Percentiles rank a stretch among this genome's conserved stretches.
Evolutionary conservation across 1,140 invertebrate genomes (phyloP).

Genomic region (Colletes latitarsis): DNA sequence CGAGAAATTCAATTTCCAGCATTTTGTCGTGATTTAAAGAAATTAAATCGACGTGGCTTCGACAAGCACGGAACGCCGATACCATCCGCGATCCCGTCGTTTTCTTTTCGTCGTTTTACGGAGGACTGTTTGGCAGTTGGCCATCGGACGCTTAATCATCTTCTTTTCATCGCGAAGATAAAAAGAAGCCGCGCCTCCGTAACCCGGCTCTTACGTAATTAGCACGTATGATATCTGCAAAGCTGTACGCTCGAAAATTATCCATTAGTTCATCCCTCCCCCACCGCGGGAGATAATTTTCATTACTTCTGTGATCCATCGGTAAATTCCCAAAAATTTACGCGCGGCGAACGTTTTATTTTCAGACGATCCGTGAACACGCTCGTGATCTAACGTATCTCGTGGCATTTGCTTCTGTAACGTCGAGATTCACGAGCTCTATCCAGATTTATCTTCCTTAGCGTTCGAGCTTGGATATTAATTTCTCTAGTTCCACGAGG

Average conservation of each 20-base stretch:
- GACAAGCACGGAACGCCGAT: slow-evolving; percentile 36
- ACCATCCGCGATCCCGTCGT: slow-evolving; percentile 28
- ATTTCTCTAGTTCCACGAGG: too few relatives aligned
- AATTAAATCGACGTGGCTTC: slow-evolving; percentile 31
- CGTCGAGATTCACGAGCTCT: too few relatives aligned
- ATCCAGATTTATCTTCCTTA: too few relatives aligned
- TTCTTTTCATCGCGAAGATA: slow-evolving; percentile 43
- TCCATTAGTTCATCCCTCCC: background rate
- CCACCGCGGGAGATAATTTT: background rate
- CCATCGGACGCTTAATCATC: slow-evolving; percentile 47
- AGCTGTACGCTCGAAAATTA: background rate
- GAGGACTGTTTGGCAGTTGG: slow-evolving; percentile 37
- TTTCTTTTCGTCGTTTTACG: slow-evolving; percentile 33
- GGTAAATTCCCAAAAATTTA: too few relatives aligned
- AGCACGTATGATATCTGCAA: slow-evolving; percentile 24
- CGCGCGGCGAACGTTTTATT: too few relatives aligned
- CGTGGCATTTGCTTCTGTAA: too few relatives aligned
- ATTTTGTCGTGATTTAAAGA: slow-evolving; percentile 30
- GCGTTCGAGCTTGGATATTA: too few relatives aligned
- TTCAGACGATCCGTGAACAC: too few relatives aligned
- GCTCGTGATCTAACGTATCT: too few relatives aligned
- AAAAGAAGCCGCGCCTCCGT: slow-evolving; percentile 28
- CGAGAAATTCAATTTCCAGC: slow-evolving; percentile 7
- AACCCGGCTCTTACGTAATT: slow-evolving; percentile 40
- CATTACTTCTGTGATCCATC: too few relatives aligned